Evolutionary conservation across 2,113 vertebrate species (phyloP).

Genomic region (Phyllostomus discolor): DNA sequence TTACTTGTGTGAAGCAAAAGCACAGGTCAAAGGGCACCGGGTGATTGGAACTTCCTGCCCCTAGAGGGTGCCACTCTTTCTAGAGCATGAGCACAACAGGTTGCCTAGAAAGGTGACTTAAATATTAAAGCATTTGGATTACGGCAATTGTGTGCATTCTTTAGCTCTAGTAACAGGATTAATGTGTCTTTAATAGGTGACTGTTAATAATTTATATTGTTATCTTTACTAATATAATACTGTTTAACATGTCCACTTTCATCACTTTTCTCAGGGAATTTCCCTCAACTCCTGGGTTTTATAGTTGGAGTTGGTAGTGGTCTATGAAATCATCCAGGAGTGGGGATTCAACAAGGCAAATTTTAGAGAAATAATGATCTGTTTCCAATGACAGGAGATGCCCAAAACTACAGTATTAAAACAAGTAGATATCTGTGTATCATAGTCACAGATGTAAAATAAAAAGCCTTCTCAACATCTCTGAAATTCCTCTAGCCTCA

Average conservation of each 20-base stretch:
- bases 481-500: conserved; percentile 60
- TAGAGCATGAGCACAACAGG: not conserved
- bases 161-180: conserved; percentile 77
- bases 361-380: conserved; percentile 76
- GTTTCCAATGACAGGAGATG: conserved; percentile 73
- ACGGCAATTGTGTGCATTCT: conserved; percentile 71
- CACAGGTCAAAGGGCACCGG: not conserved
- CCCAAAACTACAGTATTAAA: conserved; percentile 70
- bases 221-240: conserved; percentile 81
- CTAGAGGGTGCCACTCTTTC: not conserved
- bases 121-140: conserved; percentile 71
- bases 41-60: not conserved
- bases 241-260: conserved; percentile 74
- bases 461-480: conserved; percentile 56
- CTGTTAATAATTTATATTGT: conserved; percentile 82
- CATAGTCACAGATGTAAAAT: conserved; percentile 72
- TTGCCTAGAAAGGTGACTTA: conserved; percentile 69
- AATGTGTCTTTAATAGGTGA: conserved; percentile 78
- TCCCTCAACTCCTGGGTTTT: conserved; percentile 65
- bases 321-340: conserved; percentile 69
- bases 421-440: conserved; percentile 70
- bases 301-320: conserved; percentile 64
- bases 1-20: not conserved
- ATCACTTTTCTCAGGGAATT: conserved; percentile 74
- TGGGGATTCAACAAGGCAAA: conserved; percentile 71